phyloP scores from a whole-genome alignment of 2,888 invertebrate species.

The Bimastos eiseni region DNA sequence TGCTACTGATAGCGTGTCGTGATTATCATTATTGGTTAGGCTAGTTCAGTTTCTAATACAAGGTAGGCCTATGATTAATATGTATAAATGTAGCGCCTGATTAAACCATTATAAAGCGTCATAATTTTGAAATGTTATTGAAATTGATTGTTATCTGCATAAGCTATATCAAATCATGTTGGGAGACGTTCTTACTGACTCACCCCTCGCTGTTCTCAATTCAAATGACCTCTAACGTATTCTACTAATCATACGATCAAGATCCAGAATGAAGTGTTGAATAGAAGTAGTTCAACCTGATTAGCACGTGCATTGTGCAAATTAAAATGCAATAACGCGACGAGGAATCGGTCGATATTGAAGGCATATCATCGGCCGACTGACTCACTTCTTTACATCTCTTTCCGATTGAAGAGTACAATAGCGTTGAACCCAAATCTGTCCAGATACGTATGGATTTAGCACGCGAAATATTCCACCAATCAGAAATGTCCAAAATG shows the following conservation, averaged over 20 bases:
- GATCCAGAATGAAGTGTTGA: background rate
- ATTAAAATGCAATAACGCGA: background rate
- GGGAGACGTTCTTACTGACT: too few species aligned
- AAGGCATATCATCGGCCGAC: background rate
- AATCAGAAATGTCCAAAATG: conserved; percentile 79
- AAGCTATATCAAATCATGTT: too few species aligned
- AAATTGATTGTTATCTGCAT: too few species aligned
- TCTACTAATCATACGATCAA: background rate
- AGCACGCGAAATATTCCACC: conserved; percentile 91
- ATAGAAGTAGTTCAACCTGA: background rate
- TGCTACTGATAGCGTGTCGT: too few species aligned
- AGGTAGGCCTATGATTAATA: too few species aligned
- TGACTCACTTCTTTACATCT: conserved; percentile 37
- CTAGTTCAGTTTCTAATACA: too few species aligned
- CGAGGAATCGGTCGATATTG: background rate
- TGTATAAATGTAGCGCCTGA: too few species aligned
- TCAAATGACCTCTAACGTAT: too few species aligned
- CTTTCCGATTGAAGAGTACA: conserved; percentile 32
- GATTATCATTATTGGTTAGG: too few species aligned
- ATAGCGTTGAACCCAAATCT: conserved; percentile 83
- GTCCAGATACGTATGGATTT: conserved; percentile 87
- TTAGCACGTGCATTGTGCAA: background rate
- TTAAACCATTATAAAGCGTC: too few species aligned
- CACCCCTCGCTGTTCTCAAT: too few species aligned
- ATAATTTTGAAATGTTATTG: too few species aligned